Evolutionary conservation across 2,888 invertebrate species (phyloP).

Genomic region (Brenthis daphne): DNA sequence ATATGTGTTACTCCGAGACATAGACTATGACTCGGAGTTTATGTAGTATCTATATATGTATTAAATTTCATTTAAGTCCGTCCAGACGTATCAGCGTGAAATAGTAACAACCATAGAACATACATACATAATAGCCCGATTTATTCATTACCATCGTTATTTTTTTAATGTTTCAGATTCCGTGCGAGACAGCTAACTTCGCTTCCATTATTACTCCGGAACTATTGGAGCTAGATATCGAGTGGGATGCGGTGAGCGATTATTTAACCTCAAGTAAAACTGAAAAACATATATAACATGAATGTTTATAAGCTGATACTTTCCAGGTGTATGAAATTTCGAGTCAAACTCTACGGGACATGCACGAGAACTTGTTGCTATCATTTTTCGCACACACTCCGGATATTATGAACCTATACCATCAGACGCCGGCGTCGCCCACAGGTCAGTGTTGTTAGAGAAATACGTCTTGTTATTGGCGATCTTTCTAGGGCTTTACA

Average conservation of each 20-base stretch:
- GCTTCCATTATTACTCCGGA: conserved; percentile 70
- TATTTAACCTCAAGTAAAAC: neutral
- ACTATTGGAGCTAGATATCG: conserved; percentile 75
- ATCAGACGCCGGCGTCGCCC: conserved; percentile 63
- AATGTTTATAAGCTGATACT: neutral
- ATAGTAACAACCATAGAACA: too few relatives aligned
- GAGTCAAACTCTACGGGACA: conserved; percentile 70
- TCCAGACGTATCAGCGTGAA: too few relatives aligned
- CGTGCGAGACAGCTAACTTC: conserved; percentile 73
- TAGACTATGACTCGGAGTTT: too few relatives aligned
- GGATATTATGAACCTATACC: conserved; percentile 72
- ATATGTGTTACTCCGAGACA: too few relatives aligned
- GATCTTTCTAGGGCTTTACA: too few relatives aligned
- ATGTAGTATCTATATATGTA: too few relatives aligned
- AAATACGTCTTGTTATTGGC: too few relatives aligned
- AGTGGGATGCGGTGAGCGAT: conserved; percentile 79
- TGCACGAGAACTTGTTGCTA: conserved; percentile 84
- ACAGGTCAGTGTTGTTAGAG: conserved; percentile 48
- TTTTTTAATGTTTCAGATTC: conserved; percentile 55
- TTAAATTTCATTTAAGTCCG: too few relatives aligned
- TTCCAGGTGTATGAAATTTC: conserved; percentile 79
- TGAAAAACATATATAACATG: neutral
- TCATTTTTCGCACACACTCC: conserved; percentile 85
- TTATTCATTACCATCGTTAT: neutral
- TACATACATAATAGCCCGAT: neutral